Conservation (phyloP, 2,797 vertebrate species). For the Petrocephalus schoutedeni region DNA sequence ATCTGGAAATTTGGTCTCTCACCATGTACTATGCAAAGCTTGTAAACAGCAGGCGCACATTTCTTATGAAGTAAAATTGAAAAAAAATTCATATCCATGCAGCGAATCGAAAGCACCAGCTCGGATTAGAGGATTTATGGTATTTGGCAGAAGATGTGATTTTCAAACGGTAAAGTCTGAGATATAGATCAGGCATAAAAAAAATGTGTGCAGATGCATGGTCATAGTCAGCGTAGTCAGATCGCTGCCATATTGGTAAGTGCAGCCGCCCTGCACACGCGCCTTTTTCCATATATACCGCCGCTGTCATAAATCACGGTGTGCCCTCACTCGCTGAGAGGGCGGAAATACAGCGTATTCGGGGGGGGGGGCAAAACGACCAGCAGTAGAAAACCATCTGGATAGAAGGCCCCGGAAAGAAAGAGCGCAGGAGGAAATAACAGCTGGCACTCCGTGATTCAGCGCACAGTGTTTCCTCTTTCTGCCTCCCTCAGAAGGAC, state of each 20-base stretch:
- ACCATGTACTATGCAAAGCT: not conserved
- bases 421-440: slow-evolving; percentile 60
- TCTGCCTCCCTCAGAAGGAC: slow-evolving; percentile 44
- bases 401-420: slow-evolving; percentile 50
- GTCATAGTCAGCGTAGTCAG: not conserved
- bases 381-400: slow-evolving; percentile 66
- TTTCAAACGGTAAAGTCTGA: not conserved
- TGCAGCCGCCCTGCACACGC: not conserved
- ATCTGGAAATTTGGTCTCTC: not conserved
- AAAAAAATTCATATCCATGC: not conserved
- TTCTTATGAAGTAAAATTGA: not conserved
- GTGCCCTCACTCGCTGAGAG: not conserved
- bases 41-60: not conserved
- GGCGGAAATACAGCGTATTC: not conserved
- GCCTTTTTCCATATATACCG: not conserved
- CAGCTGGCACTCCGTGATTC: slow-evolving; percentile 67
- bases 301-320: not conserved
- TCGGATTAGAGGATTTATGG: not conserved
- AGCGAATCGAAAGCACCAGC: not conserved
- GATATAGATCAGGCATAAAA: slow-evolving; percentile 4
- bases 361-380: slow-evolving; percentile 26
- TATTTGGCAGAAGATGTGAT: not conserved
- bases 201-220: not conserved
- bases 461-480: slow-evolving; percentile 63
- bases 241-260: not conserved